Evolutionary conservation across 2,797 vertebrate species (phyloP).

Genomic region (Pyrrhura leucotis): DNA sequence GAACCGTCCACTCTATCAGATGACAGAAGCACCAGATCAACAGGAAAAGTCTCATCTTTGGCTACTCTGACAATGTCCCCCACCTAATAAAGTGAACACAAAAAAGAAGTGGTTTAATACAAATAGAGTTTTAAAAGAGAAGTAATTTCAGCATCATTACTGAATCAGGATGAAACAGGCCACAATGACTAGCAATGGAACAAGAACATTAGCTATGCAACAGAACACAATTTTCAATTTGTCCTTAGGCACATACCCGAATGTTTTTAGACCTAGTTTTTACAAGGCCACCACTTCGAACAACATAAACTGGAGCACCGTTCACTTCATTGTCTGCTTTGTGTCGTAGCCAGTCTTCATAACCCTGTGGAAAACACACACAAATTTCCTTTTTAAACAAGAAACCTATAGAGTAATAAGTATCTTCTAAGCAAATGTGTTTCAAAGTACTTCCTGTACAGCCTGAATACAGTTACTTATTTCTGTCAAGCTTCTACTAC

Average conservation of each 20-base stretch:
- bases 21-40: conserved; percentile 92
- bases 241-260: conserved; percentile 80
- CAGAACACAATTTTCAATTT: neutral
- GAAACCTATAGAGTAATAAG: neutral
- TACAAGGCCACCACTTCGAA: conserved; percentile 96
- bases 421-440: neutral
- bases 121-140: neutral
- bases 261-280: conserved; percentile 98
- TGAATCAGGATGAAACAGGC: neutral
- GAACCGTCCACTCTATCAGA: conserved; percentile 92
- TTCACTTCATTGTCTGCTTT: conserved; percentile 99
- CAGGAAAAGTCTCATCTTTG: conserved; percentile 99
- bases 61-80: conserved; percentile 98
- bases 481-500: neutral
- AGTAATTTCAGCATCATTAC: neutral
- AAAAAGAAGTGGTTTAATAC: neutral
- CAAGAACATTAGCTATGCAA: neutral
- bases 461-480: neutral
- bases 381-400: neutral
- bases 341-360: conserved; percentile 97
- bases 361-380: conserved; percentile 82
- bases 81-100: conserved; percentile 79
- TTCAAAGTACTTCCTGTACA: neutral
- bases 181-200: neutral
- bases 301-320: conserved; percentile 94